Conservation (phyloP, 2,797 vertebrate species). For the Euthynnus affinis region DNA sequence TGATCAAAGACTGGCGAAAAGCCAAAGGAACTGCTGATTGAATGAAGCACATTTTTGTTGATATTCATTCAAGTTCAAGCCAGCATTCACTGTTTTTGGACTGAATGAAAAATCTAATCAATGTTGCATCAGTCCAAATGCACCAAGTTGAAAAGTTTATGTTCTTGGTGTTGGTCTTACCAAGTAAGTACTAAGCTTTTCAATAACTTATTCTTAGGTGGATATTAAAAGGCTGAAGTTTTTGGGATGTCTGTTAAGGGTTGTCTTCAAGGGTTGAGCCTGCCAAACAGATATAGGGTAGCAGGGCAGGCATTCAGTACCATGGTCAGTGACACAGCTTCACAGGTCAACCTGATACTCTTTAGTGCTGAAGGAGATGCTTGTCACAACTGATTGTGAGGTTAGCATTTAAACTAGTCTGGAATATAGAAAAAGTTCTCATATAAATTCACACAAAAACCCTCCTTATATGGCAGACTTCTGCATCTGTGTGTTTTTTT, state of each 20-base stretch:
- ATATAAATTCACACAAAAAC: conserved; percentile 6
- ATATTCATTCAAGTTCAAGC: neutral
- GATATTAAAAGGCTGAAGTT: neutral
- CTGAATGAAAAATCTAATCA: conserved; percentile 10
- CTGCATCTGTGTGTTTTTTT: neutral
- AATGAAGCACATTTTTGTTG: conserved; percentile 2
- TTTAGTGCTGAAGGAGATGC: neutral
- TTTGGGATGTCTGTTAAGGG: conserved; percentile 10
- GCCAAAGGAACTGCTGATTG: neutral
- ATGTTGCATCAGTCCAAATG: neutral
- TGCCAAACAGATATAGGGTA: neutral
- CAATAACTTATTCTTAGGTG: too few relatives aligned
- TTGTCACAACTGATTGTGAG: neutral
- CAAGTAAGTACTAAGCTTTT: too few relatives aligned
- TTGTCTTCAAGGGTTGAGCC: conserved; percentile 2
- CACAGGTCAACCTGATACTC: neutral
- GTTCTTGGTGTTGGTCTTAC: too few relatives aligned
- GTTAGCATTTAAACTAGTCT: too few relatives aligned
- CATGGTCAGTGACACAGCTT: conserved; percentile 63
- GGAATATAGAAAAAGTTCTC: neutral
- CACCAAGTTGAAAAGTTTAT: too few relatives aligned
- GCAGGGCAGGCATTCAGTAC: conserved; percentile 56
- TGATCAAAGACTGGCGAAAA: conserved; percentile 24
- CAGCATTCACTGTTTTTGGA: neutral
- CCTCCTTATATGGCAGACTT: neutral